phyloP scores from a whole-genome alignment of 2,113 vertebrate species.

The Elephas maximus region DNA sequence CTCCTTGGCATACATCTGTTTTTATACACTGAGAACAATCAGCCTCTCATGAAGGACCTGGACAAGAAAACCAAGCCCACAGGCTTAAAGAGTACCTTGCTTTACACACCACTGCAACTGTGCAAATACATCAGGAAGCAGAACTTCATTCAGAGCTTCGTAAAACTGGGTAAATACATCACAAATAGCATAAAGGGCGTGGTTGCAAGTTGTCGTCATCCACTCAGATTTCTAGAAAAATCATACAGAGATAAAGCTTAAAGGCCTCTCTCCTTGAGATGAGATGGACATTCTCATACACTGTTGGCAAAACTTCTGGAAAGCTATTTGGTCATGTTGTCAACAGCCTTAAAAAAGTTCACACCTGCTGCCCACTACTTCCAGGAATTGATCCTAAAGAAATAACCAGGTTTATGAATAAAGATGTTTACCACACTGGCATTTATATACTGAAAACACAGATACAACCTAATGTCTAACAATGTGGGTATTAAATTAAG shows the following conservation, averaged over 20 bases:
- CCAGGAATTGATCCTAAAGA: not conserved
- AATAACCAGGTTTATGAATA: not conserved
- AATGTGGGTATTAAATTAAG: not conserved
- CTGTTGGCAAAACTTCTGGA: not conserved
- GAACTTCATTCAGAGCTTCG: slow-evolving; percentile 95
- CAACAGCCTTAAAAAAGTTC: not conserved
- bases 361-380: not conserved
- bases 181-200: slow-evolving; percentile 98
- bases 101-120: slow-evolving; percentile 99
- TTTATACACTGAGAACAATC: not conserved
- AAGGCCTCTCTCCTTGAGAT: not conserved
- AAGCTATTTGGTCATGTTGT: not conserved
- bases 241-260: slow-evolving; percentile 32
- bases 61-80: not conserved
- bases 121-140: slow-evolving; percentile 95
- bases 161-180: slow-evolving; percentile 99
- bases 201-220: slow-evolving; percentile 99
- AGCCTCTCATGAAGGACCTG: not conserved
- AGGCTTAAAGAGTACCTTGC: slow-evolving; percentile 92
- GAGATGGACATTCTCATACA: not conserved
- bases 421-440: not conserved
- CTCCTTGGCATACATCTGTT: not conserved
- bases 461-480: not conserved
- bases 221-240: slow-evolving; percentile 96
- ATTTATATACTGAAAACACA: not conserved